Evolutionary conservation across 2,888 invertebrate genomes (phyloP).

Genomic region (Pyrochroa serraticornis): DNA sequence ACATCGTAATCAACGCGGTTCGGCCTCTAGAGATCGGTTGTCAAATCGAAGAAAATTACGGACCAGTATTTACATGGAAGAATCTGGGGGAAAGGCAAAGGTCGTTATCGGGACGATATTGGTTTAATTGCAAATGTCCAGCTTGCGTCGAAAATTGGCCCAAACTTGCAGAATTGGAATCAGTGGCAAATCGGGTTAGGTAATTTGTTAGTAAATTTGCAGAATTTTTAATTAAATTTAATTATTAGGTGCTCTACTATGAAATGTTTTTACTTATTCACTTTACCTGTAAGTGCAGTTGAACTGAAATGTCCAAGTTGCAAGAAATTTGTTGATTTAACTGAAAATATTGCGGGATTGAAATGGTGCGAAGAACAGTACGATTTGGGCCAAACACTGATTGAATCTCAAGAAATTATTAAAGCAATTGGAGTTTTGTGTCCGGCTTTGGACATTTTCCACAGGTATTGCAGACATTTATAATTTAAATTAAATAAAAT

Average conservation of each 20-base stretch:
- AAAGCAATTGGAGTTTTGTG: slow-evolving; percentile 65
- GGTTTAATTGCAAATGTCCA: slow-evolving; percentile 77
- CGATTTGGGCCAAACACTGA: slow-evolving; percentile 56
- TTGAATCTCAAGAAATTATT: slow-evolving; percentile 62
- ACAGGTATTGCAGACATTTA: slow-evolving; percentile 52
- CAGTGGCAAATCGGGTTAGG: slow-evolving; percentile 55
- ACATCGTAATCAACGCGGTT: slow-evolving; percentile 71
- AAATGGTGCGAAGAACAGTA: slow-evolving; percentile 61
- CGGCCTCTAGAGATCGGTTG: slow-evolving; percentile 71
- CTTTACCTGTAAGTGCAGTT: slow-evolving; percentile 55
- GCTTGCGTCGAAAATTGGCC: slow-evolving; percentile 82
- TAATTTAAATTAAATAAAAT: slow-evolving; percentile 28
- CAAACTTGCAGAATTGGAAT: slow-evolving; percentile 63
- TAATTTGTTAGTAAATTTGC: slow-evolving; percentile 36
- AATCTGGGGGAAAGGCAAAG: slow-evolving; percentile 65
- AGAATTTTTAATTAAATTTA: neutral
- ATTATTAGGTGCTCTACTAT: slow-evolving; percentile 60
- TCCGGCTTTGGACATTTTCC: slow-evolving; percentile 66
- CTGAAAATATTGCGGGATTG: slow-evolving; percentile 56
- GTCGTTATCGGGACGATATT: slow-evolving; percentile 72
- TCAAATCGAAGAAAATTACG: slow-evolving; percentile 82
- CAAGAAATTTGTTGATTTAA: slow-evolving; percentile 59
- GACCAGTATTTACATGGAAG: slow-evolving; percentile 73
- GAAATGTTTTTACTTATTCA: slow-evolving; percentile 60
- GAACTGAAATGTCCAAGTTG: slow-evolving; percentile 62